These are phyloP conservation scores for Crotalus helleri DNA, from an alignment of 2,113 vertebrate genomes.

Conservation along the genomic window DNA sequence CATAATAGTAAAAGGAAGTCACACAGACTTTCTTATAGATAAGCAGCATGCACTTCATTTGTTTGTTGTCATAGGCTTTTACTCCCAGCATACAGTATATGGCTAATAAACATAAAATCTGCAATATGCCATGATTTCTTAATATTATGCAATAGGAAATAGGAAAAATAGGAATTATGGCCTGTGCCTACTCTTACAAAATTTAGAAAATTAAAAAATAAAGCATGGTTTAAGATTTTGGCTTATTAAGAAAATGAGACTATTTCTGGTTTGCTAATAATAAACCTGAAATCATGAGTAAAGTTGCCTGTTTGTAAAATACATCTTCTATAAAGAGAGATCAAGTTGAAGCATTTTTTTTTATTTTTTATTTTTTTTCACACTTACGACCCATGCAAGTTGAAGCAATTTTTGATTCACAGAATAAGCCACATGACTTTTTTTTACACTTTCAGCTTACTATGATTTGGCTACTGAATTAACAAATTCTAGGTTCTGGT, in stretches of 20 bases:
- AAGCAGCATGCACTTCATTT: neutral
- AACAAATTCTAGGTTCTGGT: neutral
- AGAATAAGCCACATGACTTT: neutral
- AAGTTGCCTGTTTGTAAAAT: neutral
- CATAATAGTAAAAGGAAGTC: neutral
- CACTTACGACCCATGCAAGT: neutral
- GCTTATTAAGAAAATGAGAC: neutral
- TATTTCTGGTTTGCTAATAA: neutral
- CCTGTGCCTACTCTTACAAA: neutral
- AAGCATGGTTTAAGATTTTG: neutral
- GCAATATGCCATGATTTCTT: neutral
- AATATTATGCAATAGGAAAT: neutral
- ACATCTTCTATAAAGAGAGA: neutral
- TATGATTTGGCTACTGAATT: neutral
- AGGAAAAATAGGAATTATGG: neutral
- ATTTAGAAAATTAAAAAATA: neutral
- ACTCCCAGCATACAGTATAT: neutral
- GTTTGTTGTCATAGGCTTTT: neutral
- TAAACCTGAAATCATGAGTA: neutral
- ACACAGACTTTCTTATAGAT: neutral
- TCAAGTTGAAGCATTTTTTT: neutral
- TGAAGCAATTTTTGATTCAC: neutral
- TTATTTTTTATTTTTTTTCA: too few relatives aligned
- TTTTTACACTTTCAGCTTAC: neutral
- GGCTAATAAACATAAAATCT: neutral